These are phyloP conservation scores for Syncerus caffer DNA, from an alignment of 2,797 vertebrate species.

Conservation along the genomic window DNA sequence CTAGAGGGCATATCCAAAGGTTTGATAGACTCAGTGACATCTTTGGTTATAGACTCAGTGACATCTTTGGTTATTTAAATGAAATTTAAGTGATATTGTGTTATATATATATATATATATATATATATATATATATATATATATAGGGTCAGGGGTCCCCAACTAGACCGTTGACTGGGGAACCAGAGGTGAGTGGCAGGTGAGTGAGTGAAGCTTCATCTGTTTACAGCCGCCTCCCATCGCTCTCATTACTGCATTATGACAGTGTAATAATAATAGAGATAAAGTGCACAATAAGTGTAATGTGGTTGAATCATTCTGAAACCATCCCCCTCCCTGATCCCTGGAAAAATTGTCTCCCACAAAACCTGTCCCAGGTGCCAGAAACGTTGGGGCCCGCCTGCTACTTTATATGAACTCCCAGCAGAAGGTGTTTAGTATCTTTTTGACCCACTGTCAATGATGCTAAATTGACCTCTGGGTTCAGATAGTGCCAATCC, in stretches of 20 bases:
- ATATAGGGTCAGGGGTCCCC: not conserved
- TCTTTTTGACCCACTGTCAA: not conserved
- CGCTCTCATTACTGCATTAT: not conserved
- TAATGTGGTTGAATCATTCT: not conserved
- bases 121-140: too few relatives aligned
- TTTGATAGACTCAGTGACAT: not conserved
- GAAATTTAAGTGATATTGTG: not conserved
- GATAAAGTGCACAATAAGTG: not conserved
- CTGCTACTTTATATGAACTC: not conserved
- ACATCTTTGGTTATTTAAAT: not conserved
- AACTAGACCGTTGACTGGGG: not conserved
- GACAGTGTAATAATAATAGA: not conserved
- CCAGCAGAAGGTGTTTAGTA: not conserved
- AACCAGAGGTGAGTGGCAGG: not conserved
- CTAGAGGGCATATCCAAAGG: not conserved
- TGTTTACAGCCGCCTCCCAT: not conserved
- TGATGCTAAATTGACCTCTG: not conserved
- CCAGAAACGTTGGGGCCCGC: accelerated
- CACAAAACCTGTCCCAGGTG: not conserved
- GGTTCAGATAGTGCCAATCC: not conserved
- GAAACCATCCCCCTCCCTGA: not conserved
- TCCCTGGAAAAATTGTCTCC: not conserved
- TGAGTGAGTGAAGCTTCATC: not conserved
- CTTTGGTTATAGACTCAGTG: not conserved
- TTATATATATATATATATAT: too few relatives aligned